Conservation (phyloP, 2,888 invertebrate genomes). For the Ectemnius continuus region DNA sequence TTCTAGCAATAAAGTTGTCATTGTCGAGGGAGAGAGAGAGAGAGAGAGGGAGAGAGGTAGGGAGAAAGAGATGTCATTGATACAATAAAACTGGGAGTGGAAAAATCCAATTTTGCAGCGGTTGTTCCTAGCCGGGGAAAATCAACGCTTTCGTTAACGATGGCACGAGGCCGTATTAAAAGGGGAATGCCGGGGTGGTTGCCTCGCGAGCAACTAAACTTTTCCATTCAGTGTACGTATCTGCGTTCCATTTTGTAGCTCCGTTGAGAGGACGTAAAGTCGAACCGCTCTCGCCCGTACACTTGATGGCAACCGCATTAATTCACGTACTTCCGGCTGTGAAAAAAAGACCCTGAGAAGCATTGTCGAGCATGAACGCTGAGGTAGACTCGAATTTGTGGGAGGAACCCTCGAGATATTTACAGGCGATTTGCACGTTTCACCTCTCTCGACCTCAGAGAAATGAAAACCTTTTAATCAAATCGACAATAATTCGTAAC, state of each 20-base stretch:
- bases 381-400: too few species aligned
- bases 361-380: not conserved
- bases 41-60: too few species aligned
- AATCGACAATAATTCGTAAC: too few species aligned
- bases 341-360: constrained; percentile 29
- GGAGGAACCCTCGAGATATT: too few species aligned
- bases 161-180: not conserved
- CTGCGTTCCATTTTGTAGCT: constrained; percentile 55
- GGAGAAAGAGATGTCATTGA: too few species aligned
- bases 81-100: too few species aligned
- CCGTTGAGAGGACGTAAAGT: constrained; percentile 52
- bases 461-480: too few species aligned
- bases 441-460: too few species aligned
- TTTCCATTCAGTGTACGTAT: constrained; percentile 40
- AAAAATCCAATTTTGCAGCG: too few species aligned
- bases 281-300: constrained; percentile 47
- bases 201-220: not conserved
- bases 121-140: not conserved
- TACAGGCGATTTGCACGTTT: too few species aligned
- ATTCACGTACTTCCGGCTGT: constrained; percentile 48
- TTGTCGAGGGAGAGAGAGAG: too few species aligned
- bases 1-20: too few species aligned
- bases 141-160: constrained; percentile 5
- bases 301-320: constrained; percentile 55
- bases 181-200: not conserved